A percentile compares a stretch with the other conserved stretches of the same genome.
These are phyloP conservation scores for Ptiloglossa arizonensis DNA, from an alignment of 1,140 invertebrate genomes.

Conservation along the genomic window DNA sequence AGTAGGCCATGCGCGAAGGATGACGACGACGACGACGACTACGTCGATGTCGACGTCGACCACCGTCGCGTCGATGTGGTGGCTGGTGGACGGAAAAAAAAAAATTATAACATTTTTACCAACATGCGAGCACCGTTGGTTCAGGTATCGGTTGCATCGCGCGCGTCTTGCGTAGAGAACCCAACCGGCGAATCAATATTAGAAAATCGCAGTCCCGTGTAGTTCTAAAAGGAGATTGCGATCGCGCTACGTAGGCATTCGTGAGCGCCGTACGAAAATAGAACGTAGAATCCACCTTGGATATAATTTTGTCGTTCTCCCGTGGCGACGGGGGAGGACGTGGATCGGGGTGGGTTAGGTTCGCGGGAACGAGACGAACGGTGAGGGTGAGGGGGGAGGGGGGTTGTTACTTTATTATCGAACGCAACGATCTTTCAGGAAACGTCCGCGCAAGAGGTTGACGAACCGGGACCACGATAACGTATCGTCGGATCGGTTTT, in stretches of 20 bases:
- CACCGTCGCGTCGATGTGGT: no score
- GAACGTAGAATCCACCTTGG: slow-evolving; percentile 1
- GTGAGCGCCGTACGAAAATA: slow-evolving; percentile 8
- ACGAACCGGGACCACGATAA: background rate
- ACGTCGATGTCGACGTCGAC: no score
- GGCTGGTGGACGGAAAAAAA: no score
- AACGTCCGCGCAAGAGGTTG: background rate
- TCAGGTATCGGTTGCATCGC: slow-evolving; percentile 36
- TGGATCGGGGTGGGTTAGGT: no score
- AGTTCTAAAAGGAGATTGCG: slow-evolving; percentile 32
- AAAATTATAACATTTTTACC: slow-evolving; percentile 63
- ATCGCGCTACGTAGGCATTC: slow-evolving; percentile 18
- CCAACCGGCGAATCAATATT: slow-evolving; percentile 46
- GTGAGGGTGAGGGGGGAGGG: background rate
- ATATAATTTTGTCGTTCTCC: background rate
- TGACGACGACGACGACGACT: slow-evolving; percentile 54
- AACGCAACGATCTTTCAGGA: background rate
- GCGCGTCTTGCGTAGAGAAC: slow-evolving; percentile 33
- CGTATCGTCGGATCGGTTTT: background rate
- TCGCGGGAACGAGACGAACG: no score
- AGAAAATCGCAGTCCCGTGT: slow-evolving; percentile 45
- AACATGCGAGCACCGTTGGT: slow-evolving; percentile 42
- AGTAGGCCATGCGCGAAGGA: slow-evolving; percentile 66
- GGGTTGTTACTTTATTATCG: background rate
- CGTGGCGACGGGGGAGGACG: no score